Conservation (phyloP, 1,140 invertebrate genomes). For the Schlechtendalia chinensis region DNA sequence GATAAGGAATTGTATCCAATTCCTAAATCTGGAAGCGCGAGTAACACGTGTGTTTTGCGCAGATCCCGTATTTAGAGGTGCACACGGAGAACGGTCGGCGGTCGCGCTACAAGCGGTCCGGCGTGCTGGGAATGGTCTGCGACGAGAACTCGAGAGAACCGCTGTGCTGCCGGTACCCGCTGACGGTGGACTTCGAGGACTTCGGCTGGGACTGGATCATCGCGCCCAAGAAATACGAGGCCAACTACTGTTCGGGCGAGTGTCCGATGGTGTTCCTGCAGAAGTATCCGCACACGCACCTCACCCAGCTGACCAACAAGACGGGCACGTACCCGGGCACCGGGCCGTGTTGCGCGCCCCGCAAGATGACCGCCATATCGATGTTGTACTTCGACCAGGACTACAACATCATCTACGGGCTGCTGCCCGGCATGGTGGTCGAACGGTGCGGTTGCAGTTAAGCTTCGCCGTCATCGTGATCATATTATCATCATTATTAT, state of each 20-base stretch:
- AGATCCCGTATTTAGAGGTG: constrained; percentile 56
- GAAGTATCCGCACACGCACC: constrained; percentile 85
- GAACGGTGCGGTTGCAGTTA: constrained; percentile 90
- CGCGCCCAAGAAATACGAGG: constrained; percentile 91
- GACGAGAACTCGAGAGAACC: constrained; percentile 74
- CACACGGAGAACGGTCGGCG: constrained; percentile 64
- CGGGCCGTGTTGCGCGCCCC: constrained; percentile 85
- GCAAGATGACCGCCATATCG: constrained; percentile 83
- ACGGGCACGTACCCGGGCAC: constrained; percentile 69
- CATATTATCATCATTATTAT: neutral
- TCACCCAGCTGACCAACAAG: constrained; percentile 67
- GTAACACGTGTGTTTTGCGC: constrained; percentile 11
- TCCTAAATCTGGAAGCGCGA: too few relatives aligned
- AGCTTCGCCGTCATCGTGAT: constrained; percentile 40
- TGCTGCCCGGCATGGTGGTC: constrained; percentile 88
- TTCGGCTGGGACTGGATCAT: constrained; percentile 99
- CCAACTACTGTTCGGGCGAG: constrained; percentile 94
- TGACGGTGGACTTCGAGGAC: constrained; percentile 93
- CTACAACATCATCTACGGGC: constrained; percentile 82
- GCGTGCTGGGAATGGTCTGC: constrained; percentile 71
- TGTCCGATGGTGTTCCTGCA: constrained; percentile 72
- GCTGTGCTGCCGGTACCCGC: constrained; percentile 83
- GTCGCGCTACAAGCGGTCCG: constrained; percentile 56
- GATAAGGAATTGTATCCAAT: too few relatives aligned
- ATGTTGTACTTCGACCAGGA: constrained; percentile 92